Conservation (phyloP, 2,797 vertebrate species). For the Siniperca obscura region DNA sequence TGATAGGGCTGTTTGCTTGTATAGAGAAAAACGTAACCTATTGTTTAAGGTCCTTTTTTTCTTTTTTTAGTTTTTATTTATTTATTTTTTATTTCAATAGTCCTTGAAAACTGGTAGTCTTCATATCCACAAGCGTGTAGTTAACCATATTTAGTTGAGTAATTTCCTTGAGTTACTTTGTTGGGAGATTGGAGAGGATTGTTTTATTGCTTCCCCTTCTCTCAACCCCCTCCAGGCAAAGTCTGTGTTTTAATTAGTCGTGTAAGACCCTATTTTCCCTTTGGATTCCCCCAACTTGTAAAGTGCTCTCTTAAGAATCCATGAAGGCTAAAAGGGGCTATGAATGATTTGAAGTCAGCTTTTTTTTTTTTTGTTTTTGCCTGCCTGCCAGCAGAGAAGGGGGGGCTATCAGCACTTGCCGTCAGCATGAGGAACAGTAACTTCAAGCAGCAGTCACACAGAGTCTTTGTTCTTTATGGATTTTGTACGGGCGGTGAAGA, state of each 20-base stretch:
- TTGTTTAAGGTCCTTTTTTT: constrained; percentile 4
- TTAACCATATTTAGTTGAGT: constrained; percentile 66
- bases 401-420: constrained; percentile 68
- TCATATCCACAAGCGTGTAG: constrained; percentile 54
- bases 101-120: constrained; percentile 48
- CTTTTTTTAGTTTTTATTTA: neutral
- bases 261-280: constrained; percentile 76
- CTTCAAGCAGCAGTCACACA: constrained; percentile 82
- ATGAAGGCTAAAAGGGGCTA: constrained; percentile 80
- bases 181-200: constrained; percentile 71
- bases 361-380: constrained; percentile 56
- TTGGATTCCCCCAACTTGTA: constrained; percentile 76
- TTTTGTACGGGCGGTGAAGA: constrained; percentile 77
- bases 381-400: constrained; percentile 65
- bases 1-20: constrained; percentile 33
- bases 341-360: constrained; percentile 81
- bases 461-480: constrained; percentile 83
- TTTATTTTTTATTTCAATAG: neutral
- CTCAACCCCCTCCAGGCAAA: constrained; percentile 66
- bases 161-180: constrained; percentile 74
- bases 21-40: constrained; percentile 13
- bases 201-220: constrained; percentile 73
- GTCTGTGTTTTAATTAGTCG: constrained; percentile 79
- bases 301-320: constrained; percentile 75
- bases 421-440: constrained; percentile 79